Evolutionary conservation across 2,113 vertebrate genomes (phyloP), one percentile per base, ranked within the genome.

Genomic region (Mirza zaza): DNA sequence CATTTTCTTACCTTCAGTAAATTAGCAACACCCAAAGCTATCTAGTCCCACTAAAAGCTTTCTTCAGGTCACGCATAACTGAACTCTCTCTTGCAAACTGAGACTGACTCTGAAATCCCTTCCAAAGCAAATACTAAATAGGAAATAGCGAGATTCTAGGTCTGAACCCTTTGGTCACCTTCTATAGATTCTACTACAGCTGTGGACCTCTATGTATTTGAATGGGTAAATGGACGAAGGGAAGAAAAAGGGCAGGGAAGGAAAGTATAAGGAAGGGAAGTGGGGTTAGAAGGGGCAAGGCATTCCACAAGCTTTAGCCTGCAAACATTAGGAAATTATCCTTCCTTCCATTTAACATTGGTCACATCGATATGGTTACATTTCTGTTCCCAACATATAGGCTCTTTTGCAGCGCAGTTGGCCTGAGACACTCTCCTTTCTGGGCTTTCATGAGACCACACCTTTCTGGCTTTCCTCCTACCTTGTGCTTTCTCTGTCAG

Each of bases 121-220:
- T 90, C 65, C 52, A 92, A 87, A 95, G 29, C 55, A 65, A 90
- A 94, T 71, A 70, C 59, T 95, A 88, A 96, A 52, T 39, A 77
- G 52, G 59, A 91, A 85, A 71, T 39, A 77, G 50, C 85, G 45
- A 95, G 29, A 95, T 93, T 86, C 20, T 73, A 90, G 57, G 32
- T 75, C 59, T 71, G 39, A 88, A 68, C 27, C 5, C 27, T 95
- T 65, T 82, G 59, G 11, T 52, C 34, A 91, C 45, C 11, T 92
- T 91, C 55, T 45, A 73, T 15, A 39, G 67, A 83, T 77, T 92
- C 42, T 86, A 55, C 48, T 88, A 91, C 63, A 88, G 25, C 87
- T 84, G 75, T 85, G 42, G 21, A 48, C 42, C 36, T 95, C 8
- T 10, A 75, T 20, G 13, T 85, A 92, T 71, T 87, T 36, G 29